Evolutionary conservation across 2,797 vertebrate species (phyloP), one percentile per base, ranked within the genome.

Genomic region (Periparus ater): DNA sequence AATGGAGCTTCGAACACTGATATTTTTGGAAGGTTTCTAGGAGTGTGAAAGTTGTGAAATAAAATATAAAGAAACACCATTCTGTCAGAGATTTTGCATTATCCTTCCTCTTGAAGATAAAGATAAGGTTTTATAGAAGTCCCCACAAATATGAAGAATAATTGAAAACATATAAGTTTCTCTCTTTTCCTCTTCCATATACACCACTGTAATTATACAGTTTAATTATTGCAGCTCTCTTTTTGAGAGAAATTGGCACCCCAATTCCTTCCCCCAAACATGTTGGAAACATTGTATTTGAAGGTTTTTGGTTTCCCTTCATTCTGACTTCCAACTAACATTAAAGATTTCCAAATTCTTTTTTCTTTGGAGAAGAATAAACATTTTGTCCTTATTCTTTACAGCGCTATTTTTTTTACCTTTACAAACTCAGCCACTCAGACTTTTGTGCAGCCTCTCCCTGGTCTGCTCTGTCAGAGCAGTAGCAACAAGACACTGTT

Each of bases 241-340:
- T 84, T 90, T 72, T 71, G 36, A 94, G 57, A n/a, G n/a, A n/a
- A n/a, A n/a, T 85, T 91, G 57, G 63, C 47, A 76, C 26, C 22
- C 45, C 57, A 68, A 29, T 89, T 94, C 44, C 48, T 87, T 79
- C 23, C 47, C 58, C 13, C 40, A 75, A 79, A 60, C 53, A 42
- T 7, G 26, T 20, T 53, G 42, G 32, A 85, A 94, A 48, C 5
- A 18, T 17, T 74, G 4, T 1, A 1, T 58, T 85, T 76, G 76
- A 87, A 94, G 32, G 10, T 58, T 81, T 70, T 85, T 82, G 10
- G 16, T 82, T 89, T 85, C 29, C 72, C 94, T 92, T 93, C 48
- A 82, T 93, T 92, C 27, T 73, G 63, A 62, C 20, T 91, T 91
- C 63, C 48, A 93, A 87, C 44, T 42, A 76, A 76, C 40, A 73